Evolutionary conservation across 2,797 vertebrate genomes (phyloP), one percentile per base, ranked within the genome.

Genomic region (Zalophus californianus): DNA sequence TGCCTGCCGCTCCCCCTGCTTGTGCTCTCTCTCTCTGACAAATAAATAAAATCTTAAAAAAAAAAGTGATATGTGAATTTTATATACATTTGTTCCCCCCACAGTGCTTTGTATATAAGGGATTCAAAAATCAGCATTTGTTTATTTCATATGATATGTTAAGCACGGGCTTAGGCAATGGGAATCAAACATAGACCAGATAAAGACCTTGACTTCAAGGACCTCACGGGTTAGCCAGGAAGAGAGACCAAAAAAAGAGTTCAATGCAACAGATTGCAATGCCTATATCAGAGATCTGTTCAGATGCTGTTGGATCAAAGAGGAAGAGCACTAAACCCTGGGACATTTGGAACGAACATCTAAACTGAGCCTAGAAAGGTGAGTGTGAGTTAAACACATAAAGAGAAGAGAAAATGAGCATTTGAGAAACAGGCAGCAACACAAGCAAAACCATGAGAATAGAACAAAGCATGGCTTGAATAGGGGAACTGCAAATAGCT

Each of bases 91-190:
- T 85, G 13, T 44, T 32, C 10, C 7, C 58, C 41, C 10, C 35
- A 56, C 7, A 6, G 11, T 85, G 78, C 35, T 89, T 86, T 91
- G 44, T 38, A 68, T 54, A 10, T n/a, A 56, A 89, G 41, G 27
- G 58, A 95, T 85, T 91, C 38, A 93, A 93, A 91, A 93, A 48
- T 38, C 5, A 91, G 23, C 27, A 68, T 78, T 96, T 62, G 60
- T 60, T 80, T 95, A 86, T 90, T 93, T 95, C 41, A 56, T 80
- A 62, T 84, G 50, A 79, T 8, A 1, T 38, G 29, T 73, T 50
- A 83, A 27, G 15, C 9, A 48, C 78, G 18, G 10, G 77, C 14
- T 25, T 54, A 75, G 48, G 32, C 38, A 58, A 70, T 56, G 29
- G 50, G 27, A 94, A 66, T 32, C 9, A 94, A 91, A 68, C 38